Evolutionary conservation across 2,113 vertebrate genomes (phyloP), one percentile per base, ranked within the genome.

Genomic region (Strix aluco): DNA sequence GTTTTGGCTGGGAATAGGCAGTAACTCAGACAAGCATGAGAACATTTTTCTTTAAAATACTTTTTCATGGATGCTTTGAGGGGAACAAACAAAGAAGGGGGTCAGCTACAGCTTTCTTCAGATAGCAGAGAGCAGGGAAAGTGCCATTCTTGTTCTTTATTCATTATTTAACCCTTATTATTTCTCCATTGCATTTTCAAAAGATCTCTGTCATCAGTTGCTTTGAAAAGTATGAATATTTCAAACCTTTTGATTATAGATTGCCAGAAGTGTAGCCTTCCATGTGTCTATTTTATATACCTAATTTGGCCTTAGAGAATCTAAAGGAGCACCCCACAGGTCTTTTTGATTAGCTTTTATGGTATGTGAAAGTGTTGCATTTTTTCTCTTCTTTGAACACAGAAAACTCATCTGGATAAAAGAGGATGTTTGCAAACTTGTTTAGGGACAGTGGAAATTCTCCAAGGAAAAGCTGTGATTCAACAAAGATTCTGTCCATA

Each of bases 361-460:
- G 89, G 5, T 63, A 67, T 52, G 15, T 72, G 66, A 79, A 85
- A 86, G 36, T 90, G 88, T 77, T 94, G 44, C 86, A 82, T 86
- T 96, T 97, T 96, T 96, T 89, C 79, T 86, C 51, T 61, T 86
- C 85, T 96, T 95, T 93, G 73, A 86, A 80, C 82, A 72, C 46
- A 26, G 92, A 77, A 79, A 92, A 25, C 63, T 94, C 91, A 88
- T 93, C 81, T 92, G 77, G 85, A 65, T 86, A 26, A 86, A 84
- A 77, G 65, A 59, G 4, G 34, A 73, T 22, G 92, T 67, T 34
- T 87, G 32, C 81, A 46, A 57, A 65, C 66, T 89, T 86, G n/a
- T 70, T 85, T 78, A 65, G 58, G 59, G 65, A 69, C 49, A 94
- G 80, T 75, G 49, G 38, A 94, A 97, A 79, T 51, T 81, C 44